Conservation (phyloP, 2,888 invertebrate species). For the Prosopocoilus inquinatus region DNA sequence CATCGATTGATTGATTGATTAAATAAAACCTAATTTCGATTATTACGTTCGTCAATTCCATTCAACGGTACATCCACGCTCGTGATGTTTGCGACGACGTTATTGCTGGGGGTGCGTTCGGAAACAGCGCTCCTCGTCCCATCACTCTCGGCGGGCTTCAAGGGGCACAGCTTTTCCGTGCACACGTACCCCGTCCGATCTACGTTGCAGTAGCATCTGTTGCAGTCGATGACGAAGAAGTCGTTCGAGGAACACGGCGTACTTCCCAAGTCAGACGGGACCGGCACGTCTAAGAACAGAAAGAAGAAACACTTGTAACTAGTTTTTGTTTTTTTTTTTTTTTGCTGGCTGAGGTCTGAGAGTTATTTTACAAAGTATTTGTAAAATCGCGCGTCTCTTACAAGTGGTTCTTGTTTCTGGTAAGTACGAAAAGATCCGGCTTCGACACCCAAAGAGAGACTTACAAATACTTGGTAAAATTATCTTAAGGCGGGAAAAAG, state of each 20-base stretch:
- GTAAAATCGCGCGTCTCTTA: constrained; percentile 20
- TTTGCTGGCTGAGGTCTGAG: not conserved
- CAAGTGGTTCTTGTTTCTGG: constrained; percentile 20
- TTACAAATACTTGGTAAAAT: constrained; percentile 32
- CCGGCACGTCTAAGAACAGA: constrained; percentile 30
- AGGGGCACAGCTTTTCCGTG: constrained; percentile 53
- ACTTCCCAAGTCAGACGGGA: constrained; percentile 42
- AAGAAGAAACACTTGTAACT: constrained; percentile 29
- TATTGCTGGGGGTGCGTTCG: too few relatives aligned
- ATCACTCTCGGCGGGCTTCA: too few relatives aligned
- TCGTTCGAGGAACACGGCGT: constrained; percentile 54
- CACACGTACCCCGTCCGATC: constrained; percentile 57
- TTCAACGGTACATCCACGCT: too few relatives aligned
- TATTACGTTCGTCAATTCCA: too few relatives aligned
- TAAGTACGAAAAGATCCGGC: constrained; percentile 8
- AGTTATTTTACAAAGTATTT: constrained; percentile 24
- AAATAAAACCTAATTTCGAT: too few relatives aligned
- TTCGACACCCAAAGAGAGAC: constrained; percentile 6
- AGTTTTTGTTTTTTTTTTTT: too few relatives aligned
- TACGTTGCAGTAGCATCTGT: constrained; percentile 58
- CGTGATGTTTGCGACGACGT: too few relatives aligned
- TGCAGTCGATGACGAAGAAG: constrained; percentile 58
- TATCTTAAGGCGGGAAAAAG: too few relatives aligned
- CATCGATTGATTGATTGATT: too few relatives aligned
- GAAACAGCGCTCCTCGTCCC: too few relatives aligned